These are phyloP conservation scores for Trinectes maculatus DNA, from an alignment of 2,113 vertebrate genomes.

Conservation along the genomic window DNA sequence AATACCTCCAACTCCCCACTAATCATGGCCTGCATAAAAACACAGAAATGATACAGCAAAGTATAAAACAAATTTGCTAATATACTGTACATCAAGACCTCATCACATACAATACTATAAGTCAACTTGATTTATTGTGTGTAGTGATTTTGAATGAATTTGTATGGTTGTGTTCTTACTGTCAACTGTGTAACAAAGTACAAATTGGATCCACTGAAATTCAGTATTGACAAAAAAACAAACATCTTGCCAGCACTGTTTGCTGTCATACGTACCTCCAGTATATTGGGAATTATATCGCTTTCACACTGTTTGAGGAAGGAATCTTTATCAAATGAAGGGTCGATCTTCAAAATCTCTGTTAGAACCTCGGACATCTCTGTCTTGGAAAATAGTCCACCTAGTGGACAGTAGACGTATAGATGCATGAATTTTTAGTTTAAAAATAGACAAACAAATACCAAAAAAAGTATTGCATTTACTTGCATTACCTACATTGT, in stretches of 20 bases:
- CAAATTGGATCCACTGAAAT: not conserved
- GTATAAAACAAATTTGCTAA: not conserved
- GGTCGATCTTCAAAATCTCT: constrained; percentile 92
- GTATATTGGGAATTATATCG: constrained; percentile 95
- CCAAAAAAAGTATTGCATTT: not conserved
- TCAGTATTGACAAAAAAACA: not conserved
- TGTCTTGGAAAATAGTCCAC: constrained; percentile 95
- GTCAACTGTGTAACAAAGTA: not conserved
- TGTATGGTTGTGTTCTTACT: not conserved
- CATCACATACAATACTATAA: not conserved
- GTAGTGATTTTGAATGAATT: not conserved
- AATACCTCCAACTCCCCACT: constrained; percentile 95
- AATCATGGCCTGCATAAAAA: constrained; percentile 88
- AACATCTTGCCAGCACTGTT: not conserved
- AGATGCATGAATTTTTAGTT: not conserved
- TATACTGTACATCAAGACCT: not conserved
- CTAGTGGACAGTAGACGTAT: constrained; percentile 44
- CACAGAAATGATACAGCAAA: not conserved
- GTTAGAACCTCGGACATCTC: constrained; percentile 98
- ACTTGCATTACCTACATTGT: no score
- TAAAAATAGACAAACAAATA: not conserved
- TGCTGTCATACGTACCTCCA: constrained; percentile 85
- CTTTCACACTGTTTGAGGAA: constrained; percentile 92
- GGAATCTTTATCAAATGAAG: constrained; percentile 91
- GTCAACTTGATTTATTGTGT: not conserved